Percentiles rank a stretch among this genome's conserved stretches.
These are phyloP conservation scores for Gobius niger DNA, from an alignment of 2,113 vertebrate species.

Conservation along the genomic window DNA sequence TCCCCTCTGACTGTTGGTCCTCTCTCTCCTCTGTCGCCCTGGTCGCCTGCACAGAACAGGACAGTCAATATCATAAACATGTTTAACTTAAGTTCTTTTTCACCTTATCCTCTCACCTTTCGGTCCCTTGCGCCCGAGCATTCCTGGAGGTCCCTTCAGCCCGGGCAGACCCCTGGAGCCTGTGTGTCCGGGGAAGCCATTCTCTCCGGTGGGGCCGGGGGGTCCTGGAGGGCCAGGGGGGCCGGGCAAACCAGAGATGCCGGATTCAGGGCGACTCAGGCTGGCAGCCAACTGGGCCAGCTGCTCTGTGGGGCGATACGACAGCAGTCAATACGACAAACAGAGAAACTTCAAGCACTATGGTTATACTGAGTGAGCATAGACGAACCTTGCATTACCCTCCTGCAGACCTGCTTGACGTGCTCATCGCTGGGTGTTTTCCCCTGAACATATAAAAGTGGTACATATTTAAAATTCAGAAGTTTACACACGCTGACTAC, in stretches of 20 bases:
- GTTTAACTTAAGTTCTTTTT: no score
- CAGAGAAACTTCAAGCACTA: not conserved
- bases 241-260: slow-evolving; percentile 84
- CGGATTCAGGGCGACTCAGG: slow-evolving; percentile 86
- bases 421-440: slow-evolving; percentile 86
- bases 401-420: slow-evolving; percentile 95
- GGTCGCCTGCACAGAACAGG: slow-evolving; percentile 80
- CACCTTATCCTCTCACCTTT: slow-evolving; percentile 79
- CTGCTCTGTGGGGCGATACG: slow-evolving; percentile 82
- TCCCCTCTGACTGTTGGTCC: slow-evolving; percentile 84
- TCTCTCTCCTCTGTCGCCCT: slow-evolving; percentile 90
- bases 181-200: slow-evolving; percentile 89
- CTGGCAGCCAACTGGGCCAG: slow-evolving; percentile 92
- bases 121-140: slow-evolving; percentile 85
- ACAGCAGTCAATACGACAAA: not conserved
- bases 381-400: slow-evolving; percentile 92
- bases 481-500: no score
- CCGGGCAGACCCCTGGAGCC: slow-evolving; percentile 90
- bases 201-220: slow-evolving; percentile 84
- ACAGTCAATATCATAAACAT: not conserved
- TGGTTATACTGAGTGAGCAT: no score
- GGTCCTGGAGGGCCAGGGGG: slow-evolving; percentile 80
- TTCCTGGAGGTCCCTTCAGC: slow-evolving; percentile 90
- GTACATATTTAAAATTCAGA: not conserved
- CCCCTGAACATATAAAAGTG: slow-evolving; percentile 79